Base-by-base conservation (phyloP, 1,140 invertebrate species). In the Doryteuthis pealeii region DNA sequence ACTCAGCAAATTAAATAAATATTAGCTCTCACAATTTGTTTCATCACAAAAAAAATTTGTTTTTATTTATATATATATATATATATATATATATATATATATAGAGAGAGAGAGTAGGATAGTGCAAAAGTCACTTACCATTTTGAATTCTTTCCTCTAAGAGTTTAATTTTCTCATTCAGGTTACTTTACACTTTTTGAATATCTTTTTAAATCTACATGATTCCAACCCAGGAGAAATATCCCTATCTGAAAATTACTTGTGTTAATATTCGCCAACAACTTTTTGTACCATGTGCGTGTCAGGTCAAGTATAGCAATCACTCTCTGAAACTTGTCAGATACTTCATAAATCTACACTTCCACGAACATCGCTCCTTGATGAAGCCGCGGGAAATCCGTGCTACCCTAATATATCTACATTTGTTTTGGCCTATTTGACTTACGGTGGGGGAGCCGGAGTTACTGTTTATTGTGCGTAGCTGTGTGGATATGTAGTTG, bases 201-300 rank as follows among this genome's bases (percentile, higher is more conserved):
- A 49, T 62, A 76, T 31, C 75, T 85, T 58, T n/a, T 66, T 83
- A 30, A 66, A 77, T 6, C 71, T 80, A 35, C 78, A 75, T 66
- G 74, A 81, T 26, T 73, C 72, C 14, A 78, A 80, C 35, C 77
- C 73, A n/a, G 49, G 71, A 75, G 15, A 80, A 74, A 35, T 78
- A 79, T 73, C 22, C 71, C 2, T 74, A 76, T 43, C 74, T 84
- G 8, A 72, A 80, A 71, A 76, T 78, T 0, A 33, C 58, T 15
- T 77, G 77, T 28, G 40, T 72, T 35, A 79, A 84, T 66, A 66
- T 32, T 28, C 73, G 79, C 35, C 80, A 82, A 14, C 79, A 84
- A 76, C 80, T n/a, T n/a, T 31, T 72, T 85, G 3, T 79, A 82
- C n/a, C 84, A 85, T 54, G 31, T 83, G 76, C 82, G n/a, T 78